Evolutionary conservation across 2,797 vertebrate species (phyloP).

Genomic region (Melanotaenia nigrans): DNA sequence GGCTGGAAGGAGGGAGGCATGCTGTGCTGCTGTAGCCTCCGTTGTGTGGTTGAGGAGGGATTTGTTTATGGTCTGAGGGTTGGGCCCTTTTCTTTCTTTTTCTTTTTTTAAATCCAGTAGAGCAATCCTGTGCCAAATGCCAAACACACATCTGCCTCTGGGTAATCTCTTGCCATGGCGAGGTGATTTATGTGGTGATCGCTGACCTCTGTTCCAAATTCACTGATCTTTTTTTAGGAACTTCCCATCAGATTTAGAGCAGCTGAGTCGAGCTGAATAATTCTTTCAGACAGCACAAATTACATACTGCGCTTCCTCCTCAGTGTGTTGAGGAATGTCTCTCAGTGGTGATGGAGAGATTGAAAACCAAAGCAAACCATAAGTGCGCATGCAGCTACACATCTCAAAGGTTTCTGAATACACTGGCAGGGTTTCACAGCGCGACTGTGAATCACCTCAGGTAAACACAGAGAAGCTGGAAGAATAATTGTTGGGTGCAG

Average conservation of each 20-base stretch:
- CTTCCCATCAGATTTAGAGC: slow-evolving; percentile 67
- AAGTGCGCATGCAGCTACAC: slow-evolving; percentile 46
- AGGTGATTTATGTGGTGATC: slow-evolving; percentile 74
- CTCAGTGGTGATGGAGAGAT: slow-evolving; percentile 68
- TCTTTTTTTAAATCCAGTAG: slow-evolving; percentile 62
- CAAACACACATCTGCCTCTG: slow-evolving; percentile 76
- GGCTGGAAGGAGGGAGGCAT: slow-evolving; percentile 51
- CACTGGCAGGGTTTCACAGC: slow-evolving; percentile 61
- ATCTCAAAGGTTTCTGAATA: slow-evolving; percentile 63
- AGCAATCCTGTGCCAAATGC: slow-evolving; percentile 62
- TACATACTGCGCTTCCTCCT: slow-evolving; percentile 70
- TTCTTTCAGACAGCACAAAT: slow-evolving; percentile 76
- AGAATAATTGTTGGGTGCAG: slow-evolving; percentile 60
- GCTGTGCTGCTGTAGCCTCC: slow-evolving; percentile 63
- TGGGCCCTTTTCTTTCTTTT: slow-evolving; percentile 45
- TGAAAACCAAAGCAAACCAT: slow-evolving; percentile 65
- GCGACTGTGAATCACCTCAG: slow-evolving; percentile 56
- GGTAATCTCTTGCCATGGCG: slow-evolving; percentile 55
- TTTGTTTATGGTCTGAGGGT: slow-evolving; percentile 78
- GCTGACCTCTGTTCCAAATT: slow-evolving; percentile 68
- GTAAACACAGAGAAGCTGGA: slow-evolving; percentile 61
- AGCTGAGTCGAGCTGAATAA: slow-evolving; percentile 70
- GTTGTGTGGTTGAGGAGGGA: slow-evolving; percentile 74
- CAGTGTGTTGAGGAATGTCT: slow-evolving; percentile 70
- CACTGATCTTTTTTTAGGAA: slow-evolving; percentile 70